Evolutionary conservation across 2,888 invertebrate genomes (phyloP).

Genomic region (Drosophila nr. medialis): DNA sequence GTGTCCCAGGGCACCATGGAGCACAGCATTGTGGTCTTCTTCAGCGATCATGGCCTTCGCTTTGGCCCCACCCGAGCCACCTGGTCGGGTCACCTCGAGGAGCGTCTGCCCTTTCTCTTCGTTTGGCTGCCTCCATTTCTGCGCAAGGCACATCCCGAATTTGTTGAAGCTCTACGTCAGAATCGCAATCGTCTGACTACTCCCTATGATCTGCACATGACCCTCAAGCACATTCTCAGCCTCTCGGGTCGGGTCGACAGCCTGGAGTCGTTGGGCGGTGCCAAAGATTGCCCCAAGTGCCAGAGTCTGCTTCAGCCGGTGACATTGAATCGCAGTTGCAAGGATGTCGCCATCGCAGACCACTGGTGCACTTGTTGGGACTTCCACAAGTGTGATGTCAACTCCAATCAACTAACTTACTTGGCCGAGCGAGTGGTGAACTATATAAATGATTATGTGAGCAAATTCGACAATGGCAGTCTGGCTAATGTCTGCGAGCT

Average conservation of each 20-base stretch:
- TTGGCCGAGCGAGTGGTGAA: conserved; percentile 85
- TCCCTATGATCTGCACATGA: conserved; percentile 91
- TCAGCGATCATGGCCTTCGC: conserved; percentile 92
- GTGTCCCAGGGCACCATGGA: conserved; percentile 87
- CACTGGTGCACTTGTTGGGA: conserved; percentile 92
- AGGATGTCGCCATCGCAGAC: conserved; percentile 88
- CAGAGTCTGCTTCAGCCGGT: conserved; percentile 88
- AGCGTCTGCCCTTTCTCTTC: conserved; percentile 90
- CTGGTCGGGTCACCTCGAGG: conserved; percentile 91
- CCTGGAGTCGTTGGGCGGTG: conserved; percentile 55
- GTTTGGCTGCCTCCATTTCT: conserved; percentile 89
- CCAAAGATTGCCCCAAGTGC: conserved; percentile 87
- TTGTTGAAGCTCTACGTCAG: conserved; percentile 86
- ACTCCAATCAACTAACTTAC: conserved; percentile 85
- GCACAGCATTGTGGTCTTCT: conserved; percentile 89
- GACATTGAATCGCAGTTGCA: conserved; percentile 88
- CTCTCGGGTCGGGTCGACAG: conserved; percentile 85
- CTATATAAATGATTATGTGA: conserved; percentile 80
- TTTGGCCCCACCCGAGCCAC: conserved; percentile 90
- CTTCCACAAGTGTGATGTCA: conserved; percentile 83
- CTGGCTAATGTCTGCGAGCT: conserved; percentile 85
- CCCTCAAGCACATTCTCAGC: conserved; percentile 87
- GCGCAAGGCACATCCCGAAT: conserved; percentile 86
- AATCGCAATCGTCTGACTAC: conserved; percentile 90
- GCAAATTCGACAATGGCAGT: conserved; percentile 72